These are phyloP conservation scores for Peromyscus maniculatus DNA, from an alignment of 2,113 vertebrate species.

Conservation along the genomic window DNA sequence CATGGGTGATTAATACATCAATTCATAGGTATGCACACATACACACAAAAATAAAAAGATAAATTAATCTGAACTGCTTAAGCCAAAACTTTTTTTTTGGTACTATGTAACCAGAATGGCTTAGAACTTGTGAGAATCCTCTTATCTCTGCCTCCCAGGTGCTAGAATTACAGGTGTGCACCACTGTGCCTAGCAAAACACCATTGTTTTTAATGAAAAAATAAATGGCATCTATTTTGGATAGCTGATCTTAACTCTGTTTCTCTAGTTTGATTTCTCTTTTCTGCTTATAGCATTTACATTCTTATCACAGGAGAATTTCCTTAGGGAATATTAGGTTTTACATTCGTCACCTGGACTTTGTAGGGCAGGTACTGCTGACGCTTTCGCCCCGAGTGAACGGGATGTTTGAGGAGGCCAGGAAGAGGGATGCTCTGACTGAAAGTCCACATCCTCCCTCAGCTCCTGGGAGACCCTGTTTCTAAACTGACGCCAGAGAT, in stretches of 20 bases:
- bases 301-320: neutral
- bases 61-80: neutral
- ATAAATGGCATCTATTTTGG: neutral
- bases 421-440: neutral
- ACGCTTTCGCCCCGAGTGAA: neutral
- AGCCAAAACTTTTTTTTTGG: neutral
- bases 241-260: neutral
- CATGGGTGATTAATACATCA: neutral
- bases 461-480: fast-evolving
- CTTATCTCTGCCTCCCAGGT: neutral
- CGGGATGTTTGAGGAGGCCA: fast-evolving
- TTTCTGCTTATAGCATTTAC: neutral
- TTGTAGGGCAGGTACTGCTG: too few species aligned
- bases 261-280: neutral
- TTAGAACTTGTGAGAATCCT: neutral
- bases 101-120: neutral
- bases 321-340: neutral
- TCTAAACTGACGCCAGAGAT: neutral
- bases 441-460: neutral
- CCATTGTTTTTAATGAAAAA: neutral
- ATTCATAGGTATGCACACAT: neutral
- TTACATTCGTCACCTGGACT: neutral
- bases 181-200: too few species aligned
- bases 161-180: too few species aligned
- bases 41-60: neutral